Percentiles rank a stretch among this genome's conserved stretches.
These are phyloP conservation scores for Lontra canadensis DNA, from an alignment of 2,113 vertebrate species.

Conservation along the genomic window DNA sequence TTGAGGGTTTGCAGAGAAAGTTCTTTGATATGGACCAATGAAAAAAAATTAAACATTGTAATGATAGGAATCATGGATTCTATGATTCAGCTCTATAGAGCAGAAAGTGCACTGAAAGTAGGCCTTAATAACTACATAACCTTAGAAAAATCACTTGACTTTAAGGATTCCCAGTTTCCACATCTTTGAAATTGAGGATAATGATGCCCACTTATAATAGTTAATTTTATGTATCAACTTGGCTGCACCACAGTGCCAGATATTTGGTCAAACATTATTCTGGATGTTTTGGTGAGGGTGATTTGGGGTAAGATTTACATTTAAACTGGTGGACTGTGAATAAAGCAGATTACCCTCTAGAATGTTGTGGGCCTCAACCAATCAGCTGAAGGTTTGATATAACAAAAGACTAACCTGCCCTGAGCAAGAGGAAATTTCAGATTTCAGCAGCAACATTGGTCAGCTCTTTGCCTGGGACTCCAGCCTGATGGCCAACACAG, in stretches of 20 bases:
- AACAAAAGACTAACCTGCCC: not conserved
- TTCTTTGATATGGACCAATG: not conserved
- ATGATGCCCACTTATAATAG: not conserved
- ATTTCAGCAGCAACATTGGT: not conserved
- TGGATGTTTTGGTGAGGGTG: not conserved
- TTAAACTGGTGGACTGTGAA: not conserved
- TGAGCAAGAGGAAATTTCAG: not conserved
- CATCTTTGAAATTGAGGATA: not conserved
- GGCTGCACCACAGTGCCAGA: not conserved
- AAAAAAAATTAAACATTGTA: not conserved
- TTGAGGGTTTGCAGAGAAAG: not conserved
- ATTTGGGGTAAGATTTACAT: not conserved
- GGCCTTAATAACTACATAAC: not conserved
- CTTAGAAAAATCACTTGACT: slow-evolving; percentile 14
- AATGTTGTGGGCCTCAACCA: not conserved
- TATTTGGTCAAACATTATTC: not conserved
- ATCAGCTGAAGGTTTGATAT: not conserved
- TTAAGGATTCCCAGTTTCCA: not conserved
- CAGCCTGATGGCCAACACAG: not conserved
- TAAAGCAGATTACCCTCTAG: not conserved
- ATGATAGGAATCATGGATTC: not conserved
- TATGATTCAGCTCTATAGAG: not conserved
- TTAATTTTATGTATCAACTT: not conserved
- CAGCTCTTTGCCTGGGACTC: not conserved
- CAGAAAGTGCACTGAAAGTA: not conserved